These are phyloP conservation scores for Alviniconcha strummeri DNA, from an alignment of 2,888 invertebrate genomes.

Conservation along the genomic window DNA sequence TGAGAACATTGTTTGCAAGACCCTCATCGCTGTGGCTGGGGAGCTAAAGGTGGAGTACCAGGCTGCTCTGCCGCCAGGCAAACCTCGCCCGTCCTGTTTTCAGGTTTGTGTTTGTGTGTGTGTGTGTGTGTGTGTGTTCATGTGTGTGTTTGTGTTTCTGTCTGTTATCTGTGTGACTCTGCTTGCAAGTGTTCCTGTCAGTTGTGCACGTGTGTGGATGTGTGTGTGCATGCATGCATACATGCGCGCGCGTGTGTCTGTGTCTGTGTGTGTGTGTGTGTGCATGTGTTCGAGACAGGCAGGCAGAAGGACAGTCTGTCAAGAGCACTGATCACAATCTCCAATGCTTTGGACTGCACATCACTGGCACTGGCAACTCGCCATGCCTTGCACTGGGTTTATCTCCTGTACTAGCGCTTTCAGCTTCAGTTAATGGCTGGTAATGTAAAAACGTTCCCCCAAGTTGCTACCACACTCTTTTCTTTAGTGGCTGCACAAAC, in stretches of 20 bases:
- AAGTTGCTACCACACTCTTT: too few species aligned
- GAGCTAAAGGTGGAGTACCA: conserved; percentile 73
- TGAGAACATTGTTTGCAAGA: conserved; percentile 74
- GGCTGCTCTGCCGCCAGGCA: conserved; percentile 68
- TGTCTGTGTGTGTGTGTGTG: conserved; percentile 35
- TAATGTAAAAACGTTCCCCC: too few species aligned
- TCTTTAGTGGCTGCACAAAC: too few species aligned
- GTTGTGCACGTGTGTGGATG: background rate
- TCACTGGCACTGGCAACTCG: too few species aligned
- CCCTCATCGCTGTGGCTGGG: conserved; percentile 74
- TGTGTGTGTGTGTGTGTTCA: conserved; percentile 32
- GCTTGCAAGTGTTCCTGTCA: too few species aligned
- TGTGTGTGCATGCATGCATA: conserved; percentile 30
- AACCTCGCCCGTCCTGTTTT: conserved; percentile 74
- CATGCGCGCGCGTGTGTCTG: conserved; percentile 32
- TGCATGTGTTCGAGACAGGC: conserved; percentile 22
- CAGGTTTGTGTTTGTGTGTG: conserved; percentile 66
- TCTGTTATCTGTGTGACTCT: too few species aligned
- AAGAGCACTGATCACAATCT: too few species aligned
- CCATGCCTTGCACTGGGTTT: too few species aligned
- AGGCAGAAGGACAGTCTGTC: too few species aligned
- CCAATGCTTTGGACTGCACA: too few species aligned
- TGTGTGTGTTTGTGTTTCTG: conserved; percentile 33
- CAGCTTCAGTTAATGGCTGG: too few species aligned
- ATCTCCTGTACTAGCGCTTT: too few species aligned